Evolutionary conservation across 2,888 invertebrate species (phyloP).

Genomic region (Elegia similella): DNA sequence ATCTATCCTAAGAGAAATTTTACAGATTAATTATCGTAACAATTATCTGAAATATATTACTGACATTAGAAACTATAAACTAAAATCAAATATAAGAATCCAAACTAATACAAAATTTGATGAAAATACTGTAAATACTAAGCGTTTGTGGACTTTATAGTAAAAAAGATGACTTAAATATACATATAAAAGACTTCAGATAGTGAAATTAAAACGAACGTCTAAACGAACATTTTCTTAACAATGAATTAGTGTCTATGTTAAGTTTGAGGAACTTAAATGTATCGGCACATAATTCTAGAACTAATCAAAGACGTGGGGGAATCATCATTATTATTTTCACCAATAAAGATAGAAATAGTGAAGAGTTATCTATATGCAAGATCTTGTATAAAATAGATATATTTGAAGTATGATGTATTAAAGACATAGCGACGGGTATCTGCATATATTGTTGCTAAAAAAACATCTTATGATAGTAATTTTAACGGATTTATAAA

Average conservation of each 20-base stretch:
- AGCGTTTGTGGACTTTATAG: not conserved
- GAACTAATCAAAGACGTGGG: not conserved
- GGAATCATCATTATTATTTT: not conserved
- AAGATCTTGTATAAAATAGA: not conserved
- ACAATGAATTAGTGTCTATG: not conserved
- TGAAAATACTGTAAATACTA: not conserved
- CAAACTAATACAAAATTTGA: too few species aligned
- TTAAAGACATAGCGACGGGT: not conserved
- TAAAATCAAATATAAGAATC: too few species aligned
- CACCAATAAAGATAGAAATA: not conserved
- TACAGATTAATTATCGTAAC: not conserved
- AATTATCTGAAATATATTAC: not conserved
- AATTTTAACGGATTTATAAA: not conserved
- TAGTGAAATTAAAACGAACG: not conserved
- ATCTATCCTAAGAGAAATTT: not conserved
- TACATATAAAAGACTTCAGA: not conserved
- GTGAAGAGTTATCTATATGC: not conserved
- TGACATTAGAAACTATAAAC: too few species aligned
- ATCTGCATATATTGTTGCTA: too few species aligned
- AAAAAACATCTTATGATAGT: not conserved
- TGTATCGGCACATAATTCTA: not conserved
- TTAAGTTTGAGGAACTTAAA: not conserved
- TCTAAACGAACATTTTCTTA: slow-evolving; percentile 3
- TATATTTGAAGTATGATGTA: not conserved
- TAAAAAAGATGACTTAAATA: not conserved